A percentile compares a stretch with the other conserved stretches of the same genome.
These are phyloP conservation scores for Leptopilina clavipes DNA, from an alignment of 1,140 invertebrate genomes.

Conservation along the genomic window DNA sequence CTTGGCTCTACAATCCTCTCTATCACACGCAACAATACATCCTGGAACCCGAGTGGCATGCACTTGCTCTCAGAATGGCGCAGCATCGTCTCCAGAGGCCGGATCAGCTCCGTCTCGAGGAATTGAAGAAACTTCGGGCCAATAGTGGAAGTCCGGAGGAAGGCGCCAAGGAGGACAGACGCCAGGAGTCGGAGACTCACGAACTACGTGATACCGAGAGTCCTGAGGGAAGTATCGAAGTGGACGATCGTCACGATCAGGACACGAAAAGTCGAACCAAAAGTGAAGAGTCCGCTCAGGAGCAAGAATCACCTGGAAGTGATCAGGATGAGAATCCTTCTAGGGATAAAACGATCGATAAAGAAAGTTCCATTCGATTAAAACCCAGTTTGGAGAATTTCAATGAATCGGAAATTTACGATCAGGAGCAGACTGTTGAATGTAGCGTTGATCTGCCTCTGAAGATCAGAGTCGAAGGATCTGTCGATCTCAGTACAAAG, in stretches of 20 bases:
- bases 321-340: conserved; percentile 60
- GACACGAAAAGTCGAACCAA: conserved; percentile 56
- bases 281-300: conserved; percentile 68
- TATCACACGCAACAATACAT: conserved; percentile 72
- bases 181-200: conserved; percentile 52
- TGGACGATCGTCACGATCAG: conserved; percentile 67
- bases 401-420: conserved; percentile 58
- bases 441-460: conserved; percentile 61
- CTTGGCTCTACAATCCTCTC: conserved; percentile 71
- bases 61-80: conserved; percentile 69
- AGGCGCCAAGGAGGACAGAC: conserved; percentile 61
- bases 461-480: conserved; percentile 69
- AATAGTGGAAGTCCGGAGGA: conserved; percentile 63
- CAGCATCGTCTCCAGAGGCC: conserved; percentile 71
- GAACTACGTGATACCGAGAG: conserved; percentile 62
- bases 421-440: conserved; percentile 54
- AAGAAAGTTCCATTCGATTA: conserved; percentile 59
- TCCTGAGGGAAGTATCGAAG: conserved; percentile 72
- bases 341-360: conserved; percentile 54
- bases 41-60: conserved; percentile 72
- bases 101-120: conserved; percentile 65
- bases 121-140: conserved; percentile 64
- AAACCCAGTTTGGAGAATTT: conserved; percentile 67
- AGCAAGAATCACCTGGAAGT: conserved; percentile 63
- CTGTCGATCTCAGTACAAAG: conserved; percentile 70